Percentiles rank a stretch among this genome's conserved stretches.
Evolutionary conservation across 2,113 vertebrate genomes (phyloP).

Genomic region (Panthera uncia): DNA sequence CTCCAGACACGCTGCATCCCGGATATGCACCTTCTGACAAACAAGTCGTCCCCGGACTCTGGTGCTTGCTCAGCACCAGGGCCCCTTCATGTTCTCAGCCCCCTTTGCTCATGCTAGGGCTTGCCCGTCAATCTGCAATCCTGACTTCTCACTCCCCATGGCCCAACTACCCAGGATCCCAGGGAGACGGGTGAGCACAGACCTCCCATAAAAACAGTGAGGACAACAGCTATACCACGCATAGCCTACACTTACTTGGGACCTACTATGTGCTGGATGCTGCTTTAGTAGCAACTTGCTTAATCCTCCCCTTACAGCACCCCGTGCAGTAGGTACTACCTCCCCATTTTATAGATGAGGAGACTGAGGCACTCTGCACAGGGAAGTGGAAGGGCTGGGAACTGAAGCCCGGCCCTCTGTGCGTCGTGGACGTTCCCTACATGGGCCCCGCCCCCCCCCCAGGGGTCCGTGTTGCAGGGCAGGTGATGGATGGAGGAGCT

Average conservation of each 20-base stretch:
- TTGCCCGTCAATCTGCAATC: not conserved
- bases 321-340: not conserved
- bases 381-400: not conserved
- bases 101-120: not conserved
- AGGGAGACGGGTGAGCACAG: not conserved
- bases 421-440: fast-evolving
- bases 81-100: not conserved
- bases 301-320: too few relatives aligned
- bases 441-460: not conserved
- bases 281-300: not conserved
- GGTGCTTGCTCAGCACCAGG: not conserved
- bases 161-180: not conserved
- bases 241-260: fast-evolving
- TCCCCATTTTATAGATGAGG: not conserved
- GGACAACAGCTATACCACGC: not conserved
- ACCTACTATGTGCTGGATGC: fast-evolving
- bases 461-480: not conserved
- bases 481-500: too few relatives aligned
- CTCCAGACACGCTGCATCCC: not conserved
- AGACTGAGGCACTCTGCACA: not conserved
- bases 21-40: not conserved
- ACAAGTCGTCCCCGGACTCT: not conserved
- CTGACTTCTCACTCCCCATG: not conserved
- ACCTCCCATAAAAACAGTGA: not conserved
- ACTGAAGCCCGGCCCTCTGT: not conserved